Percentiles rank a stretch among this genome's conserved stretches.
Conservation (phyloP, 2,797 vertebrate genomes). For the Sebastiscus albofasciatus region DNA sequence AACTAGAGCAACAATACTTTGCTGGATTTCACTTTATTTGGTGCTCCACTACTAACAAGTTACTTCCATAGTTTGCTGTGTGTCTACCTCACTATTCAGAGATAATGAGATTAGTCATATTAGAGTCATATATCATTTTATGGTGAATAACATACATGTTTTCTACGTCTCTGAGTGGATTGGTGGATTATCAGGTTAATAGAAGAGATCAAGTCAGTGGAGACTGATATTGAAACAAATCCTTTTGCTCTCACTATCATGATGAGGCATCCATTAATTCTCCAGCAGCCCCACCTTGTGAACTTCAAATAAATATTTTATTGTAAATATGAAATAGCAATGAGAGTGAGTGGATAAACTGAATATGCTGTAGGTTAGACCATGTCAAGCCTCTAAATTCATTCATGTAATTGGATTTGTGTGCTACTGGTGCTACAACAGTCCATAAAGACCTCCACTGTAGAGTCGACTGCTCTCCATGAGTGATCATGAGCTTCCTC, state of each 20-base stretch:
- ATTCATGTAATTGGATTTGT: background rate
- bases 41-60: fast-evolving
- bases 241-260: background rate
- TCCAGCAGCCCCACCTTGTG: background rate
- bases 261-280: background rate
- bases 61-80: background rate
- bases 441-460: background rate
- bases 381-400: background rate
- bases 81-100: background rate
- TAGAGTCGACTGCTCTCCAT: background rate
- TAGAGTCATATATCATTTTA: background rate
- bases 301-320: background rate
- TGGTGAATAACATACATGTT: background rate
- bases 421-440: background rate
- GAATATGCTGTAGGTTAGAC: background rate
- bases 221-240: background rate
- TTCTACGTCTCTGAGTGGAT: background rate
- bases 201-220: background rate
- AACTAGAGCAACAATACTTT: background rate
- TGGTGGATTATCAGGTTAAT: background rate
- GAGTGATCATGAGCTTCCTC: background rate
- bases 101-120: background rate
- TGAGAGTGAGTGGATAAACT: background rate
- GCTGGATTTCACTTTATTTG: too few relatives aligned
- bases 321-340: background rate